These are phyloP conservation scores for Pollenia amentaria DNA, from an alignment of 2,888 invertebrate species.

Conservation along the genomic window DNA sequence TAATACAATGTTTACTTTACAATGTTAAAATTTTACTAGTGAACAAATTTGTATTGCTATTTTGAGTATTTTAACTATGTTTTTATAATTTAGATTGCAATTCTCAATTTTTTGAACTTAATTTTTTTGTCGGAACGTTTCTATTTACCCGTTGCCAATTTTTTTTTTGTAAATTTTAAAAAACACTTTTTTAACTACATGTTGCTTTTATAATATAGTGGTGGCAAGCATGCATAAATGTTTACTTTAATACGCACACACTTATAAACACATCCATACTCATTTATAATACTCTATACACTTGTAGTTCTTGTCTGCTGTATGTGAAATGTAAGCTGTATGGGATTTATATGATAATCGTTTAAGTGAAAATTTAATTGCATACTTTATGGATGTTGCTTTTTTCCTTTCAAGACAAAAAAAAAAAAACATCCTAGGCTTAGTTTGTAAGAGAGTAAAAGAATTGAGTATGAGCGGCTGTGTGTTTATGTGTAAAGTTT, in stretches of 20 bases:
- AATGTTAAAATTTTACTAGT: too few relatives aligned
- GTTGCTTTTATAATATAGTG: constrained; percentile 50
- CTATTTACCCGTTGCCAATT: constrained; percentile 8
- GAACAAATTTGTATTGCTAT: too few relatives aligned
- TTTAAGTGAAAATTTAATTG: constrained; percentile 84
- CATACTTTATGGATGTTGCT: constrained; percentile 82
- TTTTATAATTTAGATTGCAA: too few relatives aligned
- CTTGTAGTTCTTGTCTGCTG: constrained; percentile 1
- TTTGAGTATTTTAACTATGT: too few relatives aligned
- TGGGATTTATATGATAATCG: constrained; percentile 84
- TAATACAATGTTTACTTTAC: too few relatives aligned
- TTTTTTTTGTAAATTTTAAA: neutral
- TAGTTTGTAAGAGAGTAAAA: constrained; percentile 24
- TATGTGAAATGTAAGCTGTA: constrained; percentile 65
- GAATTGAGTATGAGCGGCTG: neutral
- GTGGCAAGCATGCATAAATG: constrained; percentile 43
- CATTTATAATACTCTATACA: neutral
- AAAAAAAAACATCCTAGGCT: constrained; percentile 36
- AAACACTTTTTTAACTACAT: constrained; percentile 48
- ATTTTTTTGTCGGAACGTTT: neutral
- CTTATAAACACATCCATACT: neutral
- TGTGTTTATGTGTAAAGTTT: constrained; percentile 50
- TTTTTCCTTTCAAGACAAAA: constrained; percentile 64
- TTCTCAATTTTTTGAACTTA: too few relatives aligned
- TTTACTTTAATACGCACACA: constrained; percentile 17